These are phyloP conservation scores for Oligia latruncula DNA, from an alignment of 2,888 invertebrate species.

Conservation along the genomic window DNA sequence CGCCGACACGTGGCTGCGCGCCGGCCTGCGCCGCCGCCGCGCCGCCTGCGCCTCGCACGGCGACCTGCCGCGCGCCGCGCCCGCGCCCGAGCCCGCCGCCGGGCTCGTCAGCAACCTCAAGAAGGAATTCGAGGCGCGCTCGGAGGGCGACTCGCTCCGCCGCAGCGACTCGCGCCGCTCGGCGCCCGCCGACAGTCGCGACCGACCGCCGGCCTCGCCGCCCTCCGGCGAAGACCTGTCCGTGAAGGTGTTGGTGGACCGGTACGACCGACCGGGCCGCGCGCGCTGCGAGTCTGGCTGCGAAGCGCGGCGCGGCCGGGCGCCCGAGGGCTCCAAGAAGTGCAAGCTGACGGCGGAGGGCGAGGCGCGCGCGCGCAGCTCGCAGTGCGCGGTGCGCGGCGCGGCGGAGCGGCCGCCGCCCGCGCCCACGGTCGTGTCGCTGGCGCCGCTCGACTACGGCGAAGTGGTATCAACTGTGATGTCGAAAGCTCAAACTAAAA, in stretches of 20 bases:
- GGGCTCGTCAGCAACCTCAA: slow-evolving; percentile 96
- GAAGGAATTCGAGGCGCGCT: slow-evolving; percentile 95
- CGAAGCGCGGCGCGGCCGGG: slow-evolving; percentile 64
- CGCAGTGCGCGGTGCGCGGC: slow-evolving; percentile 74
- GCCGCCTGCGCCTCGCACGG: slow-evolving; percentile 83
- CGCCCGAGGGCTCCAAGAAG: slow-evolving; percentile 66
- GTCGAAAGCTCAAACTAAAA: slow-evolving; percentile 93
- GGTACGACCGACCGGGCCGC: slow-evolving; percentile 90
- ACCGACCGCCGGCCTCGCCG: slow-evolving; percentile 91
- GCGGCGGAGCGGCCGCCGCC: slow-evolving; percentile 80
- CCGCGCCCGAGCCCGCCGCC: slow-evolving; percentile 72
- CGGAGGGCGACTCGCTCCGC: slow-evolving; percentile 73
- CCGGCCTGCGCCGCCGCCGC: slow-evolving; percentile 83
- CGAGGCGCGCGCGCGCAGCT: slow-evolving; percentile 71
- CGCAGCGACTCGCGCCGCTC: slow-evolving; percentile 70
- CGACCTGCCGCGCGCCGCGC: slow-evolving; percentile 82
- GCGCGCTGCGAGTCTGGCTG: slow-evolving; percentile 74
- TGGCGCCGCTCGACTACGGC: slow-evolving; percentile 86
- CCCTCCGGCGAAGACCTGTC: slow-evolving; percentile 92
- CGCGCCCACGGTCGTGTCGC: slow-evolving; percentile 82
- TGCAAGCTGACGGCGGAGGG: slow-evolving; percentile 65
- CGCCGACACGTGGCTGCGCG: slow-evolving; percentile 89
- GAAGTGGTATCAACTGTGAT: slow-evolving; percentile 92
- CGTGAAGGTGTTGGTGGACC: slow-evolving; percentile 93
- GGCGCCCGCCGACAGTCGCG: slow-evolving; percentile 59